phyloP scores from a whole-genome alignment of 2,113 vertebrate species.

The Datnioides undecimradiatus region DNA sequence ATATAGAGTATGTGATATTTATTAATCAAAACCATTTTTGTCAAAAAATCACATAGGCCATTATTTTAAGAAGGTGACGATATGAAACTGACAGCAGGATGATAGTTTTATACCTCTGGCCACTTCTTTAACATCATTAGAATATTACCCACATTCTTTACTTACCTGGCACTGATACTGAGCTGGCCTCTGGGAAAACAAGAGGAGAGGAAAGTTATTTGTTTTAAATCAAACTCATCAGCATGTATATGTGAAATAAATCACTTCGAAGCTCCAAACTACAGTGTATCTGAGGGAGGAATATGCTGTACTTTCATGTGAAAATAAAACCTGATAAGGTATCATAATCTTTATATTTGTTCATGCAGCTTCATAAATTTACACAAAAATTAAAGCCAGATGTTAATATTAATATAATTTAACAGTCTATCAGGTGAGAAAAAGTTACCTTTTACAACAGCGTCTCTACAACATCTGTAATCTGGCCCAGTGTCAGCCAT shows the following conservation, averaged over 20 bases:
- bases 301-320: background rate
- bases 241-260: background rate
- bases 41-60: too few relatives aligned
- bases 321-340: background rate
- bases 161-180: slow-evolving; percentile 89
- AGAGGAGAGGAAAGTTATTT: slow-evolving; percentile 32
- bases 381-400: background rate
- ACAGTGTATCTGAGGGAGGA: too few relatives aligned
- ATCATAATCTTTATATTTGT: background rate
- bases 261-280: background rate
- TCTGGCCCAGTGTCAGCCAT: background rate
- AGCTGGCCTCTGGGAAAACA: slow-evolving; percentile 87
- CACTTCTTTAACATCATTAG: background rate
- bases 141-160: background rate
- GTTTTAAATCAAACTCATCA: background rate
- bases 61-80: too few relatives aligned
- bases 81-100: background rate
- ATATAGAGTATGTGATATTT: too few relatives aligned
- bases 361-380: background rate
- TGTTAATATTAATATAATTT: background rate
- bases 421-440: background rate
- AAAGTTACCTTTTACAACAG: background rate
- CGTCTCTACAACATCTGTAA: background rate
- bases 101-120: background rate
- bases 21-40: too few relatives aligned